phyloP scores from a whole-genome alignment of 2,113 vertebrate genomes.

The Sebastes schlegelii region DNA sequence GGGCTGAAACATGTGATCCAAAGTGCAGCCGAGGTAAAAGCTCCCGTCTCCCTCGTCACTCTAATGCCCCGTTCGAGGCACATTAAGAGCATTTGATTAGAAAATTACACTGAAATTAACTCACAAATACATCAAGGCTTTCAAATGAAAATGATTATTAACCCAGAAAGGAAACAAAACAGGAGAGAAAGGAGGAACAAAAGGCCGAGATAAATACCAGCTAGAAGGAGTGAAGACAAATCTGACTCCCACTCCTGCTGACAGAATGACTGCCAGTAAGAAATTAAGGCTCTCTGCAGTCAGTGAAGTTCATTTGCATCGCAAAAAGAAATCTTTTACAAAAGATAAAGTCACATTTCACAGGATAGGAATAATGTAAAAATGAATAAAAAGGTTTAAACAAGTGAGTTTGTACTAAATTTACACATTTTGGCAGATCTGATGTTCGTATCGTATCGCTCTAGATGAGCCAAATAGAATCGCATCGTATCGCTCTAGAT shows the following conservation, averaged over 20 bases:
- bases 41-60: neutral
- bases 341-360: neutral
- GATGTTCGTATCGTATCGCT: too few relatives aligned
- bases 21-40: neutral
- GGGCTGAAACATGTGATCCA: neutral
- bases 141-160: constrained; percentile 4
- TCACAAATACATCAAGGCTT: neutral
- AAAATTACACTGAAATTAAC: constrained; percentile 5
- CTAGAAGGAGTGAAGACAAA: neutral
- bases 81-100: constrained; percentile 7
- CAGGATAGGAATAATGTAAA: neutral
- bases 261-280: neutral
- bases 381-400: neutral
- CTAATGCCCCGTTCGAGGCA: neutral
- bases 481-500: too few relatives aligned
- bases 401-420: too few relatives aligned
- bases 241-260: neutral
- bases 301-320: neutral
- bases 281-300: neutral
- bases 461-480: too few relatives aligned
- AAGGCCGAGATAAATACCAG: constrained; percentile 6
- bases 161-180: neutral
- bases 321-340: neutral
- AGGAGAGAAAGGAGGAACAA: neutral
- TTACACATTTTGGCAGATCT: too few relatives aligned